Evolutionary conservation across 2,797 vertebrate species (phyloP).

Genomic region (Oreochromis grahami): DNA sequence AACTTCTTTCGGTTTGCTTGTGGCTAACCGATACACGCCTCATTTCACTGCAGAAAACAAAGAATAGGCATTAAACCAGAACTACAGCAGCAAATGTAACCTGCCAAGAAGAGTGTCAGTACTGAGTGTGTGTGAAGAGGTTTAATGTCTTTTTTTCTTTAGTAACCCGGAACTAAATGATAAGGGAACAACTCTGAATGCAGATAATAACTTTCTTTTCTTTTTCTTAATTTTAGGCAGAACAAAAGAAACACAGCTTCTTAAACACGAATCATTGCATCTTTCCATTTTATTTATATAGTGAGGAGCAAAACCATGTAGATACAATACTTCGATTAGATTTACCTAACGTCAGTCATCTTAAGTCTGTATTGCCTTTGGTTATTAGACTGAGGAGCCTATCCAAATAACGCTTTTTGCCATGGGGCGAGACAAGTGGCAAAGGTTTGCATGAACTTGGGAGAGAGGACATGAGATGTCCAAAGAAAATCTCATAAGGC

Average conservation of each 20-base stretch:
- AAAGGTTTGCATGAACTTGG: background rate
- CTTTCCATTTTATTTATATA: background rate
- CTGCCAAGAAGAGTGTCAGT: background rate
- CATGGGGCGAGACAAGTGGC: background rate
- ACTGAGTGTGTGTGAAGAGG: background rate
- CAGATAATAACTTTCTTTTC: background rate
- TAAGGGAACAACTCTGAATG: background rate
- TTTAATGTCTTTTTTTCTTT: background rate
- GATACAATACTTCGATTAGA: rapidly evolving
- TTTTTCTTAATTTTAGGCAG: background rate
- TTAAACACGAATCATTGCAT: background rate
- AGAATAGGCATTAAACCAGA: background rate
- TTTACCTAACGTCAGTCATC: background rate
- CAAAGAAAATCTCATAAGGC: background rate
- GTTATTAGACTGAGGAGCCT: background rate
- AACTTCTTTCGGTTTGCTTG: background rate
- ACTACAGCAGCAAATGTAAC: background rate
- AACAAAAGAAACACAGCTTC: background rate
- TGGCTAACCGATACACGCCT: rapidly evolving
- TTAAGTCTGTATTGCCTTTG: background rate
- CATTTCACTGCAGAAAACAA: background rate
- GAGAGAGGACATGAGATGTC: background rate
- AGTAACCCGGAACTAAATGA: rapidly evolving
- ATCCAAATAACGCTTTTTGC: rapidly evolving
- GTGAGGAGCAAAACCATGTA: background rate